Percentiles rank a stretch among this genome's conserved stretches.
phyloP scores from a whole-genome alignment of 2,888 invertebrate species.

The Xestia sexstrigata region DNA sequence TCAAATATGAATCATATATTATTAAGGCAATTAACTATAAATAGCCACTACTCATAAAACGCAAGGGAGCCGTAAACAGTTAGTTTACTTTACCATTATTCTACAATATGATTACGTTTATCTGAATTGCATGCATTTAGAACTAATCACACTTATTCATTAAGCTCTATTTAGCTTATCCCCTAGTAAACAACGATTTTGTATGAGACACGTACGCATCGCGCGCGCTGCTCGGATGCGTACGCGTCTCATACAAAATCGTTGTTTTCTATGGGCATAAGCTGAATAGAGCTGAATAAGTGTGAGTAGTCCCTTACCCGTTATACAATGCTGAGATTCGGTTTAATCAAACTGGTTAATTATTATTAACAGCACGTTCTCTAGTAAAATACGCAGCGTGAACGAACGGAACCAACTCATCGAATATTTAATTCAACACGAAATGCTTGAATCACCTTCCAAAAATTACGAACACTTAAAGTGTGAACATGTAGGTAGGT shows the following conservation, averaged over 20 bases:
- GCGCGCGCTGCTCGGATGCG: too few relatives aligned
- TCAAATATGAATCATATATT: not conserved
- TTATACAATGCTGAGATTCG: not conserved
- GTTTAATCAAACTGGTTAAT: constrained; percentile 10
- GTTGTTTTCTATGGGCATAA: too few relatives aligned
- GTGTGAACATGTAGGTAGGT: constrained; percentile 51
- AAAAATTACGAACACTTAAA: constrained; percentile 56
- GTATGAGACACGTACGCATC: too few relatives aligned
- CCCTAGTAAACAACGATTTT: too few relatives aligned
- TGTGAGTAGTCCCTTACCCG: too few relatives aligned
- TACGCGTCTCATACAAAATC: too few relatives aligned
- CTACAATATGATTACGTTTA: not conserved
- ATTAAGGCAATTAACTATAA: not conserved
- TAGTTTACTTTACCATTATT: constrained; percentile 21
- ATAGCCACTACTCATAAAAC: constrained; percentile 3
- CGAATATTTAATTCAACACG: constrained; percentile 43
- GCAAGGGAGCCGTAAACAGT: constrained; percentile 12
- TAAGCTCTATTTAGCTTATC: too few relatives aligned
- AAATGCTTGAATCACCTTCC: constrained; percentile 39
- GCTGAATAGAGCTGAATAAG: too few relatives aligned
- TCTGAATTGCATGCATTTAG: constrained; percentile 1
- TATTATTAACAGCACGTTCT: constrained; percentile 41
- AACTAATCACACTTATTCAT: too few relatives aligned
- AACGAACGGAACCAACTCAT: constrained; percentile 28
- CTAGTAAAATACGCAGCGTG: constrained; percentile 9